Conservation (phyloP, 2,888 invertebrate genomes). For the Caenorhabditis panamensis region DNA sequence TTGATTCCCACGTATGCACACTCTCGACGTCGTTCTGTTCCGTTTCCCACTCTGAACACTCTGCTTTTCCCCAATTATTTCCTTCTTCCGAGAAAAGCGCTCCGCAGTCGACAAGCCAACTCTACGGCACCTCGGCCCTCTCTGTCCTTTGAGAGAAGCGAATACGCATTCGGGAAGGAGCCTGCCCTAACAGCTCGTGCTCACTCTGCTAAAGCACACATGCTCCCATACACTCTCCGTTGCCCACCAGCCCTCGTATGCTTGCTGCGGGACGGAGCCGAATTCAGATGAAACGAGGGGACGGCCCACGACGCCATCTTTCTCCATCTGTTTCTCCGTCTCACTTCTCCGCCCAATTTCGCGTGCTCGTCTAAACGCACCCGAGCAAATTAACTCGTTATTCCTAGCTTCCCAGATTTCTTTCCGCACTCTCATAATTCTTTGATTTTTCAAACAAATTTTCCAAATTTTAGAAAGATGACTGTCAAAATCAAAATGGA, state of each 20-base stretch:
- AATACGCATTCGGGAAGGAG: slow-evolving; percentile 36
- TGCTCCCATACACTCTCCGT: slow-evolving; percentile 3
- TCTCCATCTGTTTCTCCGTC: slow-evolving; percentile 21
- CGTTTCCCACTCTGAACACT: not conserved
- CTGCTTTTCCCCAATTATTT: slow-evolving; percentile 1
- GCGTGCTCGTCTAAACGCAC: not conserved
- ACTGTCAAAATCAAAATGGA: slow-evolving; percentile 16
- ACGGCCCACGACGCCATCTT: slow-evolving; percentile 1
- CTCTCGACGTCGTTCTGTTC: not conserved
- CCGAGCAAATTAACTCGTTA: not conserved
- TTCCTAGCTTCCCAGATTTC: not conserved
- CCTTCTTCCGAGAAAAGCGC: not conserved
- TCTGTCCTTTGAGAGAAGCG: not conserved
- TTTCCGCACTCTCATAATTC: not conserved
- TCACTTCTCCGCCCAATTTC: slow-evolving; percentile 12
- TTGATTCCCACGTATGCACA: not conserved
- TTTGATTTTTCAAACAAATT: not conserved
- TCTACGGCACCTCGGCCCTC: slow-evolving; percentile 8
- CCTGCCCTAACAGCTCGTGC: slow-evolving; percentile 8
- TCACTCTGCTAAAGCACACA: slow-evolving; percentile 21
- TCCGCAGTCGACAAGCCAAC: slow-evolving; percentile 2
- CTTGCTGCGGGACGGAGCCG: slow-evolving; percentile 21
- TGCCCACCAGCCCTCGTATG: not conserved
- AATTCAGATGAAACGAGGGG: slow-evolving; percentile 24
- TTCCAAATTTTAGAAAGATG: slow-evolving; percentile 8